Evolutionary conservation across 92 coral and sea anemone species (phyloP).

Genomic region (Parazoanthus swiftii): DNA sequence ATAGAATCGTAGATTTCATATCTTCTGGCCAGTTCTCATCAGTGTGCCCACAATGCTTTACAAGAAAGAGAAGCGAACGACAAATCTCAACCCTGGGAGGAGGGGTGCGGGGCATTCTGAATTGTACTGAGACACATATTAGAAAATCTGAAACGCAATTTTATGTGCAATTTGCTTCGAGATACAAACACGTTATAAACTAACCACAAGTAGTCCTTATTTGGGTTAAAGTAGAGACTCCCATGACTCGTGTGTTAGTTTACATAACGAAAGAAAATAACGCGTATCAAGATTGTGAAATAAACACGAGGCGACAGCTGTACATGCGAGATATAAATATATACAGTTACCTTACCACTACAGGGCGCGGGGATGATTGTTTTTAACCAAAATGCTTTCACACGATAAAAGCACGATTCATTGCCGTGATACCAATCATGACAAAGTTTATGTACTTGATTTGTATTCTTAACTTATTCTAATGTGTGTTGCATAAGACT

Average conservation of each 20-base stretch:
- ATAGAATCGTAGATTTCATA: too few species aligned
- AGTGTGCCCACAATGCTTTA: too few species aligned
- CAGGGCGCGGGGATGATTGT: not conserved
- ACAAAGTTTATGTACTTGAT: not conserved
- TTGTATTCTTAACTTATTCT: not conserved
- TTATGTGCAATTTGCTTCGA: too few species aligned
- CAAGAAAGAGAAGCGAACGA: too few species aligned
- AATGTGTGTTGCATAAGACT: not conserved
- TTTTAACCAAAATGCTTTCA: too few species aligned
- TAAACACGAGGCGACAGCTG: constrained; percentile 5
- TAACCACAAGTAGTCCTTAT: not conserved
- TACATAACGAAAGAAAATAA: not conserved
- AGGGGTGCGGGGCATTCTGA: too few species aligned
- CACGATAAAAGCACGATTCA: not conserved
- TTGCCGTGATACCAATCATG: not conserved
- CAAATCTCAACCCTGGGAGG: too few species aligned
- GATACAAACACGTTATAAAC: too few species aligned
- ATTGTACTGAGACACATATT: too few species aligned
- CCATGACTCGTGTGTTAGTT: not conserved
- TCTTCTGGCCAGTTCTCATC: too few species aligned
- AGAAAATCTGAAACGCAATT: too few species aligned
- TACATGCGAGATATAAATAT: not conserved
- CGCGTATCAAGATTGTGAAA: not conserved
- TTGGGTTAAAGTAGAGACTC: too few species aligned
- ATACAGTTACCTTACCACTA: not conserved